Percentiles rank a stretch among this genome's conserved stretches.
Evolutionary conservation across 1,140 invertebrate species (phyloP).

Genomic region (Leptoteleia sp.): DNA sequence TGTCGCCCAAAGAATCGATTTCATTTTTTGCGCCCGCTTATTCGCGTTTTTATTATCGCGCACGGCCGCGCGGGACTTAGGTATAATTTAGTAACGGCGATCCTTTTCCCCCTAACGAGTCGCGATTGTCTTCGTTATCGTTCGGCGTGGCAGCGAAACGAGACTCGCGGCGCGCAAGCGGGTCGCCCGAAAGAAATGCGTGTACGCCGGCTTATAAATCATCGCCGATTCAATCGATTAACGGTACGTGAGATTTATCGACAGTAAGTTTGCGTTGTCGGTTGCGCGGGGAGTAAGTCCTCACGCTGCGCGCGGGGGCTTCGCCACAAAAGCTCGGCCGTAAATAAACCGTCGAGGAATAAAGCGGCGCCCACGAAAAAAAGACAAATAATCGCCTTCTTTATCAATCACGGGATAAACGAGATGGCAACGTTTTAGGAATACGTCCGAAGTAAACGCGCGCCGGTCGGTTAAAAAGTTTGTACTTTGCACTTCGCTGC

Average conservation of each 20-base stretch:
- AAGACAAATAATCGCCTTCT: slow-evolving; percentile 51
- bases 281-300: slow-evolving; percentile 41
- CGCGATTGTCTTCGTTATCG: slow-evolving; percentile 40
- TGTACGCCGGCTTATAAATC: slow-evolving; percentile 39
- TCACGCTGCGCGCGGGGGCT: slow-evolving; percentile 29
- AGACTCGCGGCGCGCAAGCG: too few species aligned
- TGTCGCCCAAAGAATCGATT: slow-evolving; percentile 26
- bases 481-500: slow-evolving; percentile 18
- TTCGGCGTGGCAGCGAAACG: too few species aligned
- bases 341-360: slow-evolving; percentile 48
- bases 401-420: slow-evolving; percentile 39
- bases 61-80: slow-evolving; percentile 1
- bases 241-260: slow-evolving; percentile 59
- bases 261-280: slow-evolving; percentile 38
- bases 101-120: slow-evolving; percentile 34
- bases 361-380: slow-evolving; percentile 47
- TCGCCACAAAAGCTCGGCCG: slow-evolving; percentile 6
- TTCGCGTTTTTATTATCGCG: slow-evolving; percentile 33
- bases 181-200: slow-evolving; percentile 22
- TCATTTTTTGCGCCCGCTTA: slow-evolving; percentile 15
- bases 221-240: slow-evolving; percentile 52
- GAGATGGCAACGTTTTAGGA: slow-evolving; percentile 1
- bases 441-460: background rate
- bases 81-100: slow-evolving; percentile 16
- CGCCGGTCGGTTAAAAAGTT: background rate